Base-by-base conservation (phyloP, 1,140 invertebrate genomes). In the Cydia amplana region DNA sequence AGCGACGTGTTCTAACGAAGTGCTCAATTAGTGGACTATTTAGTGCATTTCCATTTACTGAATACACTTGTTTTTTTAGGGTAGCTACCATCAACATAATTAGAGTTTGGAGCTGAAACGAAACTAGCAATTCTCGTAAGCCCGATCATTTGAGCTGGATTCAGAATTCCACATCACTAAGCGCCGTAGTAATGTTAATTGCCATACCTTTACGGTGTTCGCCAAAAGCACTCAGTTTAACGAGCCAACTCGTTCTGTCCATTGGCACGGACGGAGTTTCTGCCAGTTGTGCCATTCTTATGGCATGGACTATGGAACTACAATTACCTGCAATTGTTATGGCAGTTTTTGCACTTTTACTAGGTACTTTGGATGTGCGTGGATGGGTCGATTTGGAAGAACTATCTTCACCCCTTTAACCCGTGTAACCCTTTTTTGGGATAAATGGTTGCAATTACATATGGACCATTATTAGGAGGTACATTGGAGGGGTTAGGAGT, bases 211-310 rank as follows among this genome's bases (percentile, higher is more conserved):
- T 77, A 78, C 76, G 70, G 74, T 74, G 82, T 82, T 82, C 77
- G 77, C 78, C 78, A 79, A 83, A 80, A 81, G 75, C 79, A 84
- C 76, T 83, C 78, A 74, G 72, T 70, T 79, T 81, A 80, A 81
- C 80, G 74, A 80, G 78, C 28, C 32, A 70, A 70, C 65, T 70
- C 36, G 32, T 5, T 67, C 28, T 40, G 65, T 70, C 32, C 65
- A 70, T 70, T 70, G 65, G 65, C 65, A 32, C 36, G 65, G 10
- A 32, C n/a, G n/a, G 64, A 36, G 64, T 67, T 64, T 67, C 32
- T 70, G 36, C 65, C 65, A 70, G 65, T 70, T 36, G 12, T 67
- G 64, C 64, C 64, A 67, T 32, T 67, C 64, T 67, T 36, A 67
- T 32, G 64, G 64, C 64, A 65, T 28, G 63, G 12, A 9, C 28